Percentiles rank a stretch among this genome's conserved stretches.
phyloP scores from a whole-genome alignment of 2,113 vertebrate species.

The Oncorhynchus tshawytscha region DNA sequence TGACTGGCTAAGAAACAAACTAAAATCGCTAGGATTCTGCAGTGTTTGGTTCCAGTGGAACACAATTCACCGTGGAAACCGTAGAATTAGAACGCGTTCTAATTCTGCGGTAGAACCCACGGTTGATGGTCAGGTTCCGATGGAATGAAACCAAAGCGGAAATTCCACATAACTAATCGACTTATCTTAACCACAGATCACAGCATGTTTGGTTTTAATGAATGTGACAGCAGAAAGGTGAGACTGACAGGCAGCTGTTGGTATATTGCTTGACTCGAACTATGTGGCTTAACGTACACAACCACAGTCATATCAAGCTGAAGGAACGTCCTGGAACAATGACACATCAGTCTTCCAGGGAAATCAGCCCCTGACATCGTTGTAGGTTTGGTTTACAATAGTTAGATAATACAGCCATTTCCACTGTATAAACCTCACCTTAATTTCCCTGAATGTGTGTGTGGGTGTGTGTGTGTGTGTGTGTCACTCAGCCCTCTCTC shows the following conservation, averaged over 20 bases:
- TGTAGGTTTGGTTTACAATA: constrained; percentile 55
- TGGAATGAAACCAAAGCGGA: neutral
- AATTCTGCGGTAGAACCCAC: neutral
- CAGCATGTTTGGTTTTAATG: neutral
- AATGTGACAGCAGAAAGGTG: neutral
- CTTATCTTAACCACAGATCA: neutral
- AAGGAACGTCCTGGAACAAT: constrained; percentile 29
- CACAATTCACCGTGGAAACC: neutral
- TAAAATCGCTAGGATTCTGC: neutral
- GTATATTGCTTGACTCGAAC: constrained; percentile 32
- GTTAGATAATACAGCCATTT: neutral
- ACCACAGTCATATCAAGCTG: neutral
- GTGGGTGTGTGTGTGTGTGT: too few relatives aligned
- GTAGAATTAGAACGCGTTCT: neutral
- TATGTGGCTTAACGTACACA: constrained; percentile 35
- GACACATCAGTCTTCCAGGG: constrained; percentile 52
- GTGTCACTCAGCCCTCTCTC: too few relatives aligned
- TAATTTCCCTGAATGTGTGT: neutral
- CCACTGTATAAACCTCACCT: neutral
- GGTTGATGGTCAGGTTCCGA: neutral
- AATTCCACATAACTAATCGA: neutral
- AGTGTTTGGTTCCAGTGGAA: neutral
- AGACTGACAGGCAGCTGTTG: neutral
- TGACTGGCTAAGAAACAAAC: neutral
- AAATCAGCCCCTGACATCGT: constrained; percentile 32